Evolutionary conservation across 2,113 vertebrate species (phyloP), one percentile per base, ranked within the genome.

Genomic region (Coreoperca whiteheadi): DNA sequence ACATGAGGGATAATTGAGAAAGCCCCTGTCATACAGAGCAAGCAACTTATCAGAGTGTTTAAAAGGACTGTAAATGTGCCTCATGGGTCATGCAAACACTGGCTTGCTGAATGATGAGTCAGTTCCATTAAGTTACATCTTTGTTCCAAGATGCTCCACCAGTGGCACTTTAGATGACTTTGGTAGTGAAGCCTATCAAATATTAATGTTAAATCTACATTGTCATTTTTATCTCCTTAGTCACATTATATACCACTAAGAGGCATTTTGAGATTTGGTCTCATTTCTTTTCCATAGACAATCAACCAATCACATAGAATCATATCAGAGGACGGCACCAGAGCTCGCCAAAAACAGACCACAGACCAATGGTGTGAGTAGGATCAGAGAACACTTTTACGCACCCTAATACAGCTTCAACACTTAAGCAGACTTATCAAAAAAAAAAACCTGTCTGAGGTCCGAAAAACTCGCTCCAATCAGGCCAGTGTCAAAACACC

Each of bases 1-100:
- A 92, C 82, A 90, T 69, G 70, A 43, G 64, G 73, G 76, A 89
- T 91, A 78, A 89, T 71, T 89, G 81, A 81, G 66, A 89, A 90
- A 87, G 39, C 74, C 67, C 79, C 79, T 0, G n/a, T 77, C 75
- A 61, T 75, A 65, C 48, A 2, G 6, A 63, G 71, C 59, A 71
- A 81, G 80, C 74, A 85, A 87, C 79, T 87, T 81, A 74, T 81
- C 61, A 0, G 56, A 66, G 67, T 34, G 57, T 60, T 79, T 83
- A 20, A 79, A 74, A 65, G 34, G 67, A 79, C 51, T 37, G 72
- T 67, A 59, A 60, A 85, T 69, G 86, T 90, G 28, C 25, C 51
- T 77, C 25, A 9, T 34, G 46, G 54, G 61, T 75, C 85, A 86
- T 21, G 14, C 73, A 61, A 88, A 81, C 69, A 68, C 32, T 12